Evolutionary conservation across 2,113 vertebrate species (phyloP).

Genomic region (Electrona antarctica): DNA sequence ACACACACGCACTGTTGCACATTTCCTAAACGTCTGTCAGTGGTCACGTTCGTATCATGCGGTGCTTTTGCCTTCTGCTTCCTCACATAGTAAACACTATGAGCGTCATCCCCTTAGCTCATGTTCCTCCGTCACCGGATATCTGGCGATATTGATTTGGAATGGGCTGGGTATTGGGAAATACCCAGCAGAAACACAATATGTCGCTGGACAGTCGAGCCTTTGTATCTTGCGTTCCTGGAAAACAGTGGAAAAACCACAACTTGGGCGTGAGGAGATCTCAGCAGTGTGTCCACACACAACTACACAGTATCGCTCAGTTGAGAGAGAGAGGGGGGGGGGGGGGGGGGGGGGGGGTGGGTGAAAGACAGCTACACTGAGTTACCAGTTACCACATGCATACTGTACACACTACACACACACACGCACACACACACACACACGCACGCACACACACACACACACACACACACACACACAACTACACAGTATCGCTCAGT

Average conservation of each 20-base stretch:
- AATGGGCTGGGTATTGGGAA: background rate
- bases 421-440: too few relatives aligned
- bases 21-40: too few relatives aligned
- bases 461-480: too few relatives aligned
- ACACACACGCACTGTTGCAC: background rate
- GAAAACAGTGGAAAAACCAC: conserved; percentile 16
- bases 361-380: too few relatives aligned
- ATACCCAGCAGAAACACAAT: background rate
- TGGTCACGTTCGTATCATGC: too few relatives aligned
- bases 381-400: too few relatives aligned
- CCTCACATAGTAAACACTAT: background rate
- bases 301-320: conserved; percentile 6
- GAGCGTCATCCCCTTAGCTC: background rate
- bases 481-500: background rate
- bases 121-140: background rate
- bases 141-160: too few relatives aligned
- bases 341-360: background rate
- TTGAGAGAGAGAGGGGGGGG: conserved; percentile 10
- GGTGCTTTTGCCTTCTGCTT: background rate
- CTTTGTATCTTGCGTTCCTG: background rate
- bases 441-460: too few relatives aligned
- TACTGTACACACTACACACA: too few relatives aligned
- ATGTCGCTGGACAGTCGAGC: background rate
- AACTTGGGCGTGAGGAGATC: background rate
- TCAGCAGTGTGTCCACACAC: background rate